A percentile compares a stretch with the other conserved stretches of the same genome.
Conservation (phyloP, 2,888 invertebrate genomes). For the Synanthedon vespiformis region DNA sequence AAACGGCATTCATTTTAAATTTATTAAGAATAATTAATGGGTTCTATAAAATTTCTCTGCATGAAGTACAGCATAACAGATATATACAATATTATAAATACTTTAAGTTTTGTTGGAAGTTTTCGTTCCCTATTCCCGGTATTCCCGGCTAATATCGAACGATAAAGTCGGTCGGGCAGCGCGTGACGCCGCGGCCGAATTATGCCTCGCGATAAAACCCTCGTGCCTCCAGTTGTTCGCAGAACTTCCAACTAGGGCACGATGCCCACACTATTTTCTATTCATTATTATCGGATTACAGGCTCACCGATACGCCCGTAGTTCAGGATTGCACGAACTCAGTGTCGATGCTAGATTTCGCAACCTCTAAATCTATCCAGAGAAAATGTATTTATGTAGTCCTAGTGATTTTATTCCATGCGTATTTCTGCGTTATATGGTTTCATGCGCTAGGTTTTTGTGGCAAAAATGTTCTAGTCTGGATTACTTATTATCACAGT, state of each 20-base stretch:
- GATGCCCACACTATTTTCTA: slow-evolving; percentile 43
- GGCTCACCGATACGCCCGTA: slow-evolving; percentile 34
- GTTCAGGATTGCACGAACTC: slow-evolving; percentile 45
- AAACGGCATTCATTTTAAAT: too few species aligned
- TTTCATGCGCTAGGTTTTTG: not conserved
- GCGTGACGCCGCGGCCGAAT: slow-evolving; percentile 50
- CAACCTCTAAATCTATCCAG: slow-evolving; percentile 11
- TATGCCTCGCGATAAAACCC: slow-evolving; percentile 47
- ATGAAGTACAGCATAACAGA: too few species aligned
- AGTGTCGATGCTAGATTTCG: slow-evolving; percentile 30
- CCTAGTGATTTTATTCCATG: not conserved
- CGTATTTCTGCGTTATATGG: not conserved
- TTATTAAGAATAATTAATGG: too few species aligned
- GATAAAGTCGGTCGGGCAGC: slow-evolving; percentile 40
- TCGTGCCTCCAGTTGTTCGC: slow-evolving; percentile 40
- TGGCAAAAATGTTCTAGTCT: slow-evolving; percentile 1
- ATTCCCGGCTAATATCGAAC: slow-evolving; percentile 34
- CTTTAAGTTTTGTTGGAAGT: too few species aligned
- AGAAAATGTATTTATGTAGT: not conserved
- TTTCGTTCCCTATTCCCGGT: slow-evolving; percentile 8
- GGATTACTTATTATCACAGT: slow-evolving; percentile 28
- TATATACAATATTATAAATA: too few species aligned
- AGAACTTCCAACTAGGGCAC: slow-evolving; percentile 39
- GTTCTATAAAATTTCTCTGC: too few species aligned
- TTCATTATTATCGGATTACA: slow-evolving; percentile 58